These are phyloP conservation scores for Zaprionus kolodkinae DNA, from an alignment of 1,140 invertebrate genomes.

Conservation along the genomic window DNA sequence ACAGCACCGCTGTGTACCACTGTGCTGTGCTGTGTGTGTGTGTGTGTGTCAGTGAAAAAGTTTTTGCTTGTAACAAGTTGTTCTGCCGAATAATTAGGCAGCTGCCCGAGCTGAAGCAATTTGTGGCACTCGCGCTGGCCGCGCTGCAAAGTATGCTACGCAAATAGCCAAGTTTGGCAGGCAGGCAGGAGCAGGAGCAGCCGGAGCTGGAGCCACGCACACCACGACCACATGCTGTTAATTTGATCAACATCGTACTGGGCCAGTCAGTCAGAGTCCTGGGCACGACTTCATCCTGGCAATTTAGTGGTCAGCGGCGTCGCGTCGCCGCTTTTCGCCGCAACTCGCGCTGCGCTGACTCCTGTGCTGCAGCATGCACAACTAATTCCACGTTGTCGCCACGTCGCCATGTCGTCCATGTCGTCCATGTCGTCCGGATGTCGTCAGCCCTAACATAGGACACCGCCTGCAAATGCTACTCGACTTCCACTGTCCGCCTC, in stretches of 20 bases:
- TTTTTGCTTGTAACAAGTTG: slow-evolving; percentile 57
- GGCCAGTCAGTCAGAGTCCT: background rate
- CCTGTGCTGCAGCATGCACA: slow-evolving; percentile 67
- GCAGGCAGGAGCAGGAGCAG: background rate
- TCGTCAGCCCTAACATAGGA: slow-evolving; percentile 45
- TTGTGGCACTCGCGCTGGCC: slow-evolving; percentile 39
- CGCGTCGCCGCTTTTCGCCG: slow-evolving; percentile 8
- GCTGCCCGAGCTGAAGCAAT: slow-evolving; percentile 61
- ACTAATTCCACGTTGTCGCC: slow-evolving; percentile 78
- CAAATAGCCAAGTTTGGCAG: slow-evolving; percentile 25
- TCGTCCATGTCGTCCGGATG: slow-evolving; percentile 21
- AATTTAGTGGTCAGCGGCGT: slow-evolving; percentile 73
- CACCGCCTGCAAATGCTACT: slow-evolving; percentile 54
- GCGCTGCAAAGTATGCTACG: slow-evolving; percentile 64
- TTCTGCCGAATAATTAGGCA: slow-evolving; percentile 68
- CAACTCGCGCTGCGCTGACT: slow-evolving; percentile 21
- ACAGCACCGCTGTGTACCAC: background rate
- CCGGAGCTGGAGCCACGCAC: background rate
- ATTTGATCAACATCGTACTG: slow-evolving; percentile 72
- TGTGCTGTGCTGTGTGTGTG: background rate
- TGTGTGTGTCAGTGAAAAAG: slow-evolving; percentile 41
- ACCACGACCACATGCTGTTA: slow-evolving; percentile 68
- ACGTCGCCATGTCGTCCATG: slow-evolving; percentile 21
- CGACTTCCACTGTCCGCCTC: slow-evolving; percentile 32
- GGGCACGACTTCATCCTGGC: slow-evolving; percentile 63